phyloP scores from a whole-genome alignment of 2,797 vertebrate species.

The Pelodytes ibericus region DNA sequence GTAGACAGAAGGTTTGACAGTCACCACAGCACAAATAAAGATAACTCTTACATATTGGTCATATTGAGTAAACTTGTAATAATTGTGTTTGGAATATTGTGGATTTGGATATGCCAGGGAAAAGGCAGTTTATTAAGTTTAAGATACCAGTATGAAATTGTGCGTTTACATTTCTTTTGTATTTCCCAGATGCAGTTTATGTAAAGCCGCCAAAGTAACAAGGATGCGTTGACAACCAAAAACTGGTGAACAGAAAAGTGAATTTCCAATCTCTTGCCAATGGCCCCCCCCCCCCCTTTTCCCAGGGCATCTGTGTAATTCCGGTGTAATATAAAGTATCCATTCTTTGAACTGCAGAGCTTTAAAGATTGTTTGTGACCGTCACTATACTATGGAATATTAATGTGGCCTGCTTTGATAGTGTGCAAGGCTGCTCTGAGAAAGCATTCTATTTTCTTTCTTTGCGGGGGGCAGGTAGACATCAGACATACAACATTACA shows the following conservation, averaged over 20 bases:
- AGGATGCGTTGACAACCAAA: slow-evolving; percentile 70
- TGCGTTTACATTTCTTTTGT: slow-evolving; percentile 7
- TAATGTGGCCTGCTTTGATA: slow-evolving; percentile 55
- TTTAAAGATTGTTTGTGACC: slow-evolving; percentile 68
- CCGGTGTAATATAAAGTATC: slow-evolving; percentile 64
- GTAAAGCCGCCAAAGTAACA: slow-evolving; percentile 69
- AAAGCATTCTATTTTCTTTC: slow-evolving; percentile 53
- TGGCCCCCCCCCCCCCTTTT: slow-evolving; percentile 59
- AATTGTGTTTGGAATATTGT: too few species aligned
- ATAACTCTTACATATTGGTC: too few species aligned
- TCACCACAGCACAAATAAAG: too few species aligned
- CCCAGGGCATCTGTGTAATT: slow-evolving; percentile 64
- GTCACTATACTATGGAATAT: slow-evolving; percentile 65
- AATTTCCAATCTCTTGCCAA: slow-evolving; percentile 58
- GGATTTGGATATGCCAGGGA: too few species aligned
- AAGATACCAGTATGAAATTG: too few species aligned
- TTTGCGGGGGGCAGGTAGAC: slow-evolving; percentile 47
- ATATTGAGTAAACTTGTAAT: too few species aligned
- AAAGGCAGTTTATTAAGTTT: too few species aligned
- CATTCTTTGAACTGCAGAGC: slow-evolving; percentile 62
- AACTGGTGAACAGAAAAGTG: slow-evolving; percentile 69
- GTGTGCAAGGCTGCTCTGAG: slow-evolving; percentile 47
- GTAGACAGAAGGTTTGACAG: too few species aligned
- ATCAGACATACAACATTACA: slow-evolving; percentile 28
- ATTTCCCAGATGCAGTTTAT: slow-evolving; percentile 73